Percentiles rank a stretch among this genome's conserved stretches.
phyloP scores from a whole-genome alignment of 2,113 vertebrate species.

The Thalassoma bifasciatum region DNA sequence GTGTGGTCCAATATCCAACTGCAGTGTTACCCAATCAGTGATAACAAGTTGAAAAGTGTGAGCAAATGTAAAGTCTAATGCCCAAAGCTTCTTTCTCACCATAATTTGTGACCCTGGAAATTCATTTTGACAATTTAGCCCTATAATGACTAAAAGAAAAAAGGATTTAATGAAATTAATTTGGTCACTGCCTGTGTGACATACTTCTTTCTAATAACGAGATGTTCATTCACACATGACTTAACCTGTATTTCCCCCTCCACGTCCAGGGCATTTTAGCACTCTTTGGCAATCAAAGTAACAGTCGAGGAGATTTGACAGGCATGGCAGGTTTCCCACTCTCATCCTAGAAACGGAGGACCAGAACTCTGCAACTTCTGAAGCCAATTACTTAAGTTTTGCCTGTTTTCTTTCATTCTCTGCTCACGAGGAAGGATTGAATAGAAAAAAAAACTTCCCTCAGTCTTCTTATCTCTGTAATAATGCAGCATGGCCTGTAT shows the following conservation, averaged over 20 bases:
- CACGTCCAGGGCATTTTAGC: conserved; percentile 64
- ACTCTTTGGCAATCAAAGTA: conserved; percentile 70
- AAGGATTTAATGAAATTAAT: conserved; percentile 58
- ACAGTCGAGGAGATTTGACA: conserved; percentile 78
- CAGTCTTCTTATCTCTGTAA: conserved; percentile 67
- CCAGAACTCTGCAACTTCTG: conserved; percentile 71
- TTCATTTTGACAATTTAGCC: conserved; percentile 39
- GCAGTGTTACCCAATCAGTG: neutral
- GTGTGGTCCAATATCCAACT: too few species aligned
- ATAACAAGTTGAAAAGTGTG: neutral
- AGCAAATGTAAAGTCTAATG: neutral
- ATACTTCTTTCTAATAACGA: conserved; percentile 79
- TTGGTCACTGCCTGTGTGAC: conserved; percentile 63
- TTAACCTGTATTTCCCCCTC: conserved; percentile 74
- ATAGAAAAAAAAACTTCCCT: conserved; percentile 54
- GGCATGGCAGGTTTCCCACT: conserved; percentile 77
- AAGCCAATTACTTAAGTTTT: conserved; percentile 80
- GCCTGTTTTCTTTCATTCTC: conserved; percentile 63
- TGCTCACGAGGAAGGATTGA: conserved; percentile 53
- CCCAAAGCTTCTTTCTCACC: neutral
- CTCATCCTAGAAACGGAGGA: conserved; percentile 66
- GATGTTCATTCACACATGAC: conserved; percentile 77
- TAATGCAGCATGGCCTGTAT: conserved; percentile 41
- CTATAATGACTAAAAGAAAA: conserved; percentile 40
- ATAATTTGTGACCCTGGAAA: conserved; percentile 49